Conservation (phyloP, 2,888 invertebrate species). For the Yponomeuta malinellus region DNA sequence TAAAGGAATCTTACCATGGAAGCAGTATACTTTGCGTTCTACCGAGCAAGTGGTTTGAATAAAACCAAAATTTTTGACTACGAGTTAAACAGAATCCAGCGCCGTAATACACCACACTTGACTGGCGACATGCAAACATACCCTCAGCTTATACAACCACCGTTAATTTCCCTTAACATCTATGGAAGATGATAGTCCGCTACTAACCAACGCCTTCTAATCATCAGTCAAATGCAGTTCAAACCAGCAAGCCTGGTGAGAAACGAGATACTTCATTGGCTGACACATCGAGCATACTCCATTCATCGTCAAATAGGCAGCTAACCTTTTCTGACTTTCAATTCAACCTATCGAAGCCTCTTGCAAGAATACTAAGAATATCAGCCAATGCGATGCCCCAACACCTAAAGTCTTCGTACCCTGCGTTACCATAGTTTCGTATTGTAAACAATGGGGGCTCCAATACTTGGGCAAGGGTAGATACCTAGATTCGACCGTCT, state of each 20-base stretch:
- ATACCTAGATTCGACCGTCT: too few species aligned
- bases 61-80: not conserved
- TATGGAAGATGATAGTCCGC: not conserved
- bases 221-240: constrained; percentile 1
- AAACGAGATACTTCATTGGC: not conserved
- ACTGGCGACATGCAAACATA: not conserved
- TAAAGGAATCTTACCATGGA: not conserved
- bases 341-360: too few species aligned
- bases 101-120: not conserved
- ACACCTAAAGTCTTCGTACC: too few species aligned
- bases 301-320: too few species aligned
- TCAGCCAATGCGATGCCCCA: too few species aligned
- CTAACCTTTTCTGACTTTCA: too few species aligned
- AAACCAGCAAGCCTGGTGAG: not conserved
- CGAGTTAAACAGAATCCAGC: not conserved
- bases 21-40: not conserved
- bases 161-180: not conserved
- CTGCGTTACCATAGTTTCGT: too few species aligned
- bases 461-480: too few species aligned
- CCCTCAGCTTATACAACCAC: not conserved
- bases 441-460: too few species aligned
- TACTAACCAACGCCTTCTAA: not conserved
- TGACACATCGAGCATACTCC: not conserved
- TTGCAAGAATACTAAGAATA: too few species aligned
- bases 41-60: not conserved